Evolutionary conservation across 2,888 invertebrate genomes (phyloP), one percentile per base, ranked within the genome.

Genomic region (Cephus sareptanus): DNA sequence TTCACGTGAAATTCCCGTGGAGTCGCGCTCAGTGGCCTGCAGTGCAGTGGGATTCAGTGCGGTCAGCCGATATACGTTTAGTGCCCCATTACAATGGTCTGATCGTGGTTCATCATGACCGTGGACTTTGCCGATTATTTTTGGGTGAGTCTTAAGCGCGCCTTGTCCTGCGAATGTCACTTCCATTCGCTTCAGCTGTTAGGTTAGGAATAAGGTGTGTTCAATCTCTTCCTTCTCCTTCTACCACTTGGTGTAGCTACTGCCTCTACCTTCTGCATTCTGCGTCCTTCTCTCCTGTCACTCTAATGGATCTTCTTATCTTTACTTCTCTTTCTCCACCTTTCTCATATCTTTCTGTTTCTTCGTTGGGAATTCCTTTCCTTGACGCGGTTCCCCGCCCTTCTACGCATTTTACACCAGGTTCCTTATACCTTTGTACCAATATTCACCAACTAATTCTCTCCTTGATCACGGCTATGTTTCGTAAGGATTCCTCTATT

Each of bases 91-190:
- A 89, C 85, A 83, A 89, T 89, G 89, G 84, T 89, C 87, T 89
- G 89, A 89, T 88, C 83, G 82, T 84, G 84, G 85, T 85, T 87
- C 90, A 92, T 87, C 89, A 94, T 94, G 93, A 93, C 93, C 87
- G 93, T 93, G 85, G 93, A 94, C 89, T 94, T 94, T 90, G 92
- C 92, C 88, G 93, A 94, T 88, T 93, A 93, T 90, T 94, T 94
- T 88, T 94, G 94, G 94, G 93, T 93, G 87, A 92, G 92, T 90
- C 30, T 23, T 35, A 11, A 30, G 69, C 40, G 69, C 56, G 69
- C 70, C 69, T 30, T 30, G 23, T 15, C 12, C 15, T 34, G 56
- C 76, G 33, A 11, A 23, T 34, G 56, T 69, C 15, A 30, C 33
- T 70, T 69, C 74, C 56, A 56, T 23, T 56, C 56, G 56, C 23